Conservation (phyloP, 2,888 invertebrate species). For the Yponomeuta cagnagella region DNA sequence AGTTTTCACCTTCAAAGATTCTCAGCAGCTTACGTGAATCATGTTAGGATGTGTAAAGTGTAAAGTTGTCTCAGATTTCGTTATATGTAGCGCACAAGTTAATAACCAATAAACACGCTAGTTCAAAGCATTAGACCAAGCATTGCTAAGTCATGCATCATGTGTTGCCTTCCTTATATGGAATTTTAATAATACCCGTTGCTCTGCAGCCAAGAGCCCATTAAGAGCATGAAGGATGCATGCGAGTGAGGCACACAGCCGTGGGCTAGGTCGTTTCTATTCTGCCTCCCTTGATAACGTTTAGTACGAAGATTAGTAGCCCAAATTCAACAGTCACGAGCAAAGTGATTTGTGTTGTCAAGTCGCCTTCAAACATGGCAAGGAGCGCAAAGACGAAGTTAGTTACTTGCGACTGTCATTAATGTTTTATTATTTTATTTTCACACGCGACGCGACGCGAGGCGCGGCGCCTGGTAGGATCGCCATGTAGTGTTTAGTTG, state of each 20-base stretch:
- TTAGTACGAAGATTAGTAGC: slow-evolving; percentile 23
- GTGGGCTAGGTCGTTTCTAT: slow-evolving; percentile 16
- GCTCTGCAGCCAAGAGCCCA: slow-evolving; percentile 29
- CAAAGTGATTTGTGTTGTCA: neutral
- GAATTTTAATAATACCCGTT: slow-evolving; percentile 42
- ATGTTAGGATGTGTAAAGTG: neutral
- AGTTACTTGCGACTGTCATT: neutral
- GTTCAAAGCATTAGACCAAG: neutral
- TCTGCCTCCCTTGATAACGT: slow-evolving; percentile 24
- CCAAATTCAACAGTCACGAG: neutral
- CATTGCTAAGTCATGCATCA: neutral
- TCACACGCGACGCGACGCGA: too few species aligned
- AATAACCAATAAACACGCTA: neutral
- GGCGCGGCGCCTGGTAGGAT: too few species aligned
- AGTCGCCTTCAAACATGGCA: neutral
- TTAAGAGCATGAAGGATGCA: slow-evolving; percentile 33
- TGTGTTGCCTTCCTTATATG: slow-evolving; percentile 28
- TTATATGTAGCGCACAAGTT: neutral
- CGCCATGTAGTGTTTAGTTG: too few species aligned
- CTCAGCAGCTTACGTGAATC: too few species aligned
- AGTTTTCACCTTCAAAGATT: too few species aligned
- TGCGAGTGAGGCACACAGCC: slow-evolving; percentile 24
- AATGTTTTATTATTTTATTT: too few species aligned
- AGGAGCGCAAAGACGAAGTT: neutral
- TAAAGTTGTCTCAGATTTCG: neutral